Base-by-base conservation (phyloP, 2,113 vertebrate species). In the Cervus canadensis region DNA sequence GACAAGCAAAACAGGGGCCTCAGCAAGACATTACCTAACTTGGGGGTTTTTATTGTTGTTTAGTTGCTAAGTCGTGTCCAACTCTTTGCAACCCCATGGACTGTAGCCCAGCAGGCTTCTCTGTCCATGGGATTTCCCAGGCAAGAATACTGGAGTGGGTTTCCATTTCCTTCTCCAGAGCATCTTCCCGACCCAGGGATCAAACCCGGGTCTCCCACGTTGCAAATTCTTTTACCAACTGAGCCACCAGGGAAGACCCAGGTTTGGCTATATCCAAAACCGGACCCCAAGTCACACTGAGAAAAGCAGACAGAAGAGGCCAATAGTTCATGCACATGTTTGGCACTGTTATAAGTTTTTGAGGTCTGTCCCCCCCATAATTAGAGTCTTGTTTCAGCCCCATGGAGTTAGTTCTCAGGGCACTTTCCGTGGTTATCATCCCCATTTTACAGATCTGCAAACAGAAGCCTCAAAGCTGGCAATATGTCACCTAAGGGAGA, bases 301-400 rank as follows among this genome's bases (percentile, higher is more conserved):
- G n/a, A 45, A 50, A 84, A 83, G 82, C 82, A 82, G 43, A 48
- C 50, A 59, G 15, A 81, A n/a, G 57, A 52, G 50, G 36, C 6
- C 50, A 19, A 28, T 13, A 11, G 76, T 74, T 67, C 43, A 16
- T 5, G 11, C 5, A 1, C 5, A 40, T 40, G 17, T 78, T 56
- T 45, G 17, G 71, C 76, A 62, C 3, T 40, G 33, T 30, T 62
- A 1, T 1, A 71, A 17, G 60, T 7, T 82, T 93, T 16, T 3
- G 1, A 50, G 45, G 36, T 26, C 57, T 7, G 25, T 28, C 5
- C 12, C 4, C 7, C 2, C 7, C 17, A 7, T 0, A 40, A 40
- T 3, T 11, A n/a, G 48, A 17, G 26, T 36, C 54, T 85, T 40
- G 3, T 10, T 7, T 50, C 19, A 85, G 23, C 50, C n/a, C 21